These are phyloP conservation scores for Syrrhaptes paradoxus DNA, from an alignment of 2,113 vertebrate species.

Conservation along the genomic window DNA sequence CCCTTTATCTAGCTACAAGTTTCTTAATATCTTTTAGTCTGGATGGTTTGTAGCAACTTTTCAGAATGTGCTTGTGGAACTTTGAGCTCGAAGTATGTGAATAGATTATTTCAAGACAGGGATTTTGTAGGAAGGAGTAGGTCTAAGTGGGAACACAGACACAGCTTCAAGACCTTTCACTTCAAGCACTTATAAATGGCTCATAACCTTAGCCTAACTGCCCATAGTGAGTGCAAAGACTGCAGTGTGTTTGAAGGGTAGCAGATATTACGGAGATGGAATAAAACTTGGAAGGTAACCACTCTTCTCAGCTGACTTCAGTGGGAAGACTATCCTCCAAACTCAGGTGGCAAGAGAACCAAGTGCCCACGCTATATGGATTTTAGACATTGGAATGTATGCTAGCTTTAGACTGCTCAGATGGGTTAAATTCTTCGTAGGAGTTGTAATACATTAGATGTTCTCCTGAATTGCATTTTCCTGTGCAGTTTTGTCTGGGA, in stretches of 20 bases:
- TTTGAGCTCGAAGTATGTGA: neutral
- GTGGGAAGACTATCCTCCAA: neutral
- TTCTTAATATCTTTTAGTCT: neutral
- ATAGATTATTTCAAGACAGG: neutral
- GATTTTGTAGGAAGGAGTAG: neutral
- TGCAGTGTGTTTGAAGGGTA: neutral
- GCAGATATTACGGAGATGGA: neutral
- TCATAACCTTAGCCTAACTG: neutral
- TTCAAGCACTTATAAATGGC: neutral
- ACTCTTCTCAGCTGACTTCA: neutral
- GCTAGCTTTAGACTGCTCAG: neutral
- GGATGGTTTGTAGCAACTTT: neutral
- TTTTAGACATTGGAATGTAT: neutral
- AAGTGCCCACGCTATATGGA: neutral
- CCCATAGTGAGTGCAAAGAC: fast-evolving
- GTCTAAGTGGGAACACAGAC: neutral
- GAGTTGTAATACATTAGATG: neutral
- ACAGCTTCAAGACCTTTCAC: neutral
- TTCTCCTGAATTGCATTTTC: neutral
- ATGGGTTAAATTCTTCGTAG: neutral
- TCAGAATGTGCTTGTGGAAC: neutral
- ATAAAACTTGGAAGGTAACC: neutral
- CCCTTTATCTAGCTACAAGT: neutral
- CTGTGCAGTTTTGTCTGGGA: neutral
- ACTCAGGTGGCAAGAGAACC: neutral